These are phyloP conservation scores for Plagiodera versicolora DNA, from an alignment of 2,888 invertebrate genomes.

Conservation along the genomic window DNA sequence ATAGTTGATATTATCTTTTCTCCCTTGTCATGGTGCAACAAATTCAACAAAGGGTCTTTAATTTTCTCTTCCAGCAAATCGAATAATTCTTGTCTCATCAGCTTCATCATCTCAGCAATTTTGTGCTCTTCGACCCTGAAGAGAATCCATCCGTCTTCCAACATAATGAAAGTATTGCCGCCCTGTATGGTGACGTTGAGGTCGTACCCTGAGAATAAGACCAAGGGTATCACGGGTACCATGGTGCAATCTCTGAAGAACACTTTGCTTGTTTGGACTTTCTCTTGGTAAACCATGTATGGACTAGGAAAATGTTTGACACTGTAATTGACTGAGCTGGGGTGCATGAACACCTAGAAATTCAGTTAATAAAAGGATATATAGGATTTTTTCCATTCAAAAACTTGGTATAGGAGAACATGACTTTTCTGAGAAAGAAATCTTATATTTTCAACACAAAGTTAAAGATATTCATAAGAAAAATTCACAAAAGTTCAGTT, in stretches of 20 bases:
- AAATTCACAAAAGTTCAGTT: too few relatives aligned
- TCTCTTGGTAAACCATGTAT: slow-evolving; percentile 80
- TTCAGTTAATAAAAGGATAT: too few relatives aligned
- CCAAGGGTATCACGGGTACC: slow-evolving; percentile 74
- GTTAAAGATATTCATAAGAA: neutral
- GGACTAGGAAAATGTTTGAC: slow-evolving; percentile 71
- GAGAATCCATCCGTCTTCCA: slow-evolving; percentile 83
- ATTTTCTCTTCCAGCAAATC: slow-evolving; percentile 83
- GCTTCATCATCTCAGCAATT: slow-evolving; percentile 82
- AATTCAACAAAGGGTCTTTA: slow-evolving; percentile 74
- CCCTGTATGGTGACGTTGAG: slow-evolving; percentile 73
- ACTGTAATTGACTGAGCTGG: slow-evolving; percentile 73
- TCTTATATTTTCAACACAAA: neutral
- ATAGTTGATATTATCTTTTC: slow-evolving; percentile 77
- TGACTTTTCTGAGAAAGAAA: too few relatives aligned
- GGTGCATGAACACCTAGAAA: slow-evolving; percentile 64
- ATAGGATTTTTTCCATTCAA: too few relatives aligned
- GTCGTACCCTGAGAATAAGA: slow-evolving; percentile 74
- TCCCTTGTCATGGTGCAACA: slow-evolving; percentile 73
- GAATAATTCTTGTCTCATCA: slow-evolving; percentile 73
- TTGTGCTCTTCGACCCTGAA: slow-evolving; percentile 76
- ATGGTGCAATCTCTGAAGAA: slow-evolving; percentile 81
- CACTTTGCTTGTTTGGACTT: slow-evolving; percentile 77
- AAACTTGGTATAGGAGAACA: too few relatives aligned
- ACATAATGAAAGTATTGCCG: slow-evolving; percentile 70